Conservation (phyloP, 2,888 invertebrate species). For the Chloroclysta siterata region DNA sequence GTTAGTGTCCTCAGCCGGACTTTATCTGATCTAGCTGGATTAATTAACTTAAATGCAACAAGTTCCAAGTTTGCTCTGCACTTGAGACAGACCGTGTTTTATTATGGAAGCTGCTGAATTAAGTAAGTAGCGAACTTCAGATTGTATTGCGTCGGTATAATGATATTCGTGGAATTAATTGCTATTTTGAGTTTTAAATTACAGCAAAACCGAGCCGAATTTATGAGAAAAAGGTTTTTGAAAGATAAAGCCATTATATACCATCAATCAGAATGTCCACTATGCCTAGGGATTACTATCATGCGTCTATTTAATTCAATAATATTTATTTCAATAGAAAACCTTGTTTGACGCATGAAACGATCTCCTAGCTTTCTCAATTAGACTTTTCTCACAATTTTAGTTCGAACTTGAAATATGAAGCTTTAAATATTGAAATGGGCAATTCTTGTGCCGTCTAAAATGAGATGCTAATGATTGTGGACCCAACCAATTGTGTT, state of each 20-base stretch:
- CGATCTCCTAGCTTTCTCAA: neutral
- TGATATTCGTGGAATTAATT: conserved; percentile 34
- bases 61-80: conserved; percentile 79
- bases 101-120: conserved; percentile 77
- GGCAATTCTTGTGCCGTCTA: conserved; percentile 1
- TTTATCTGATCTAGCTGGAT: conserved; percentile 78
- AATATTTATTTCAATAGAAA: neutral
- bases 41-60: conserved; percentile 85
- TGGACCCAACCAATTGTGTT: neutral
- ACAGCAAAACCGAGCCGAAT: conserved; percentile 12
- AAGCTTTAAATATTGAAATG: neutral
- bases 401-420: neutral
- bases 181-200: conserved; percentile 30
- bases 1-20: conserved; percentile 58
- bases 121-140: conserved; percentile 63
- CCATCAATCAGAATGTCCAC: neutral
- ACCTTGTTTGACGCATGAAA: neutral
- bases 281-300: neutral
- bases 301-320: neutral
- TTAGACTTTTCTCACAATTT: neutral
- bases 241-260: neutral
- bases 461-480: conserved; percentile 8
- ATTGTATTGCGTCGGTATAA: conserved; percentile 56
- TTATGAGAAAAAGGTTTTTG: conserved; percentile 4
- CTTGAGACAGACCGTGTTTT: conserved; percentile 76